Conservation (phyloP, 2,113 vertebrate species). For the Sterrhoptilus dennistouni region DNA sequence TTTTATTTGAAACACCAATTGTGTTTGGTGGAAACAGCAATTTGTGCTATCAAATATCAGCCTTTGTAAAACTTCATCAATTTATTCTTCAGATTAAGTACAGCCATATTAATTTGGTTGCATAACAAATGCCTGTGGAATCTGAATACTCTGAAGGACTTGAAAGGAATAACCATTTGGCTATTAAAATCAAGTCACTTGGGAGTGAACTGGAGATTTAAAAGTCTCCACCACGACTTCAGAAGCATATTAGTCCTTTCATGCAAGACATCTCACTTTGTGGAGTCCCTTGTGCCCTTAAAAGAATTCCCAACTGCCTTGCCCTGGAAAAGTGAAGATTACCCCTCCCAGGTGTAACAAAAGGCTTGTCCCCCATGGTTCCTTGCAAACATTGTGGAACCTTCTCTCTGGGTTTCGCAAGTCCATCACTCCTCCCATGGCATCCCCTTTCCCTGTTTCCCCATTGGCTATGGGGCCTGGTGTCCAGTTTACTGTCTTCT, state of each 20-base stretch:
- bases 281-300: too few species aligned
- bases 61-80: not conserved
- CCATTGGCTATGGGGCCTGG: too few species aligned
- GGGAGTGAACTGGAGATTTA: not conserved
- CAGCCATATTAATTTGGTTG: not conserved
- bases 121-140: not conserved
- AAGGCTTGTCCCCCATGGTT: too few species aligned
- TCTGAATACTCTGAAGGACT: not conserved
- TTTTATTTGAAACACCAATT: not conserved
- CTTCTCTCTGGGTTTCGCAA: too few species aligned
- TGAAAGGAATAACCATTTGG: not conserved
- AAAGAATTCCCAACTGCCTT: too few species aligned
- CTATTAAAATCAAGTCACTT: conserved; percentile 10
- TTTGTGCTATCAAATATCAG: not conserved
- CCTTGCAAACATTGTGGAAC: too few species aligned
- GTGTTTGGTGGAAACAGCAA: too few species aligned
- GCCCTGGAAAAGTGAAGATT: too few species aligned
- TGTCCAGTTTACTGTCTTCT: too few species aligned
- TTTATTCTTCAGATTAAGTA: not conserved
- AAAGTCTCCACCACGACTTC: not conserved
- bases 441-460: too few species aligned
- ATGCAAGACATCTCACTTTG: not conserved
- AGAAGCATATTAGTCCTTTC: not conserved
- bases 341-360: too few species aligned
- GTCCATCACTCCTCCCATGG: too few species aligned